Evolutionary conservation across 1,140 invertebrate species (phyloP).

Genomic region (Drosophila mojavensis): DNA sequence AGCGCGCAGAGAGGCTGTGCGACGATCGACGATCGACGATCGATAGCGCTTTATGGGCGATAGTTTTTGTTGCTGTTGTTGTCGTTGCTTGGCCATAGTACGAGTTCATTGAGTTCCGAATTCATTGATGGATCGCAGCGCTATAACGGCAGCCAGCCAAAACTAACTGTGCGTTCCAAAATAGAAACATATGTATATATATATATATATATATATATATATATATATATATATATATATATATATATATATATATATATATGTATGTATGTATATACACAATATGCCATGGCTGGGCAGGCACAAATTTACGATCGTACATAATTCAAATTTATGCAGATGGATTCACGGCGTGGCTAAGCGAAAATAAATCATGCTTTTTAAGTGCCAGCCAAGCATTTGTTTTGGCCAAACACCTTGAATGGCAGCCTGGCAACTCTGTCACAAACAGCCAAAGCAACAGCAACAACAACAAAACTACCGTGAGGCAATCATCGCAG

Average conservation of each 20-base stretch:
- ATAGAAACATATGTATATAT: constrained; percentile 9
- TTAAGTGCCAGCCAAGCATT: constrained; percentile 20
- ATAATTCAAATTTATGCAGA: constrained; percentile 57
- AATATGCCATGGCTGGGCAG: background rate
- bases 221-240: too few relatives aligned
- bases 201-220: too few relatives aligned
- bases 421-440: constrained; percentile 37
- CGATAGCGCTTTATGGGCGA: constrained; percentile 27
- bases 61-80: constrained; percentile 2
- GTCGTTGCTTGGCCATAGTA: constrained; percentile 43
- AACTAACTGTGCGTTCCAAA: constrained; percentile 51
- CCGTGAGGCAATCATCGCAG: constrained; percentile 18
- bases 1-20: constrained; percentile 6
- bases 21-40: constrained; percentile 3
- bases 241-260: too few relatives aligned
- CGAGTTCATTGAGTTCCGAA: constrained; percentile 69
- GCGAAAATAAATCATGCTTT: constrained; percentile 48
- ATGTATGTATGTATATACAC: too few relatives aligned
- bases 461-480: background rate
- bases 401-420: constrained; percentile 35
- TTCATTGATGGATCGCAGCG: constrained; percentile 74
- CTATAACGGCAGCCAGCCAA: constrained; percentile 46
- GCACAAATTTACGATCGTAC: constrained; percentile 47
- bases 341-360: constrained; percentile 34
- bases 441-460: background rate